Conservation (phyloP, 2,888 invertebrate species). For the Dryococelus australis region DNA sequence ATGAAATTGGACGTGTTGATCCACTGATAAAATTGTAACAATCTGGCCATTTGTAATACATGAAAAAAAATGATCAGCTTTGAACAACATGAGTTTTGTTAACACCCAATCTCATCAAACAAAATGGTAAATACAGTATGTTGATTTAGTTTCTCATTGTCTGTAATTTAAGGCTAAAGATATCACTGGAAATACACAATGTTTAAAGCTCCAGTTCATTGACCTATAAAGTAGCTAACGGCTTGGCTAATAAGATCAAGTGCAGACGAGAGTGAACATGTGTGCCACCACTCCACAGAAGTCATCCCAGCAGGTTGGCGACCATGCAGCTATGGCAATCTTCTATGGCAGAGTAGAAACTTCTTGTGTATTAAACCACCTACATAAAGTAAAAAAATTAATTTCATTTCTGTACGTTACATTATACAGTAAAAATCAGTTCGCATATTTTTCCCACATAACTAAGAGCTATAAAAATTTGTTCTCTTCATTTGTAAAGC, state of each 20-base stretch:
- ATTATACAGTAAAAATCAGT: too few relatives aligned
- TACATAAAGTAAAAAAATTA: neutral
- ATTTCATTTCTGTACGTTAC: too few relatives aligned
- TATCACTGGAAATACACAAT: neutral
- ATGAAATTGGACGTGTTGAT: neutral
- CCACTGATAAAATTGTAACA: neutral
- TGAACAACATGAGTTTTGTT: neutral
- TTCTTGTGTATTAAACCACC: neutral
- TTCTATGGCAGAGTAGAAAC: neutral
- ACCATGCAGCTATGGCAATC: neutral
- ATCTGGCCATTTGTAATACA: neutral
- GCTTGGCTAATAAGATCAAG: neutral
- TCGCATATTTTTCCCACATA: too few relatives aligned
- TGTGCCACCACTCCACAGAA: neutral
- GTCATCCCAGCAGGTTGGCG: neutral
- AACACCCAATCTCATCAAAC: neutral
- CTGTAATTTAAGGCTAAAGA: neutral
- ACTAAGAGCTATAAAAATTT: too few relatives aligned
- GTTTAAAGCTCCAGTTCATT: neutral
- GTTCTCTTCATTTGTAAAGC: too few relatives aligned
- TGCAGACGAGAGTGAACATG: neutral
- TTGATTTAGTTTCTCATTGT: neutral
- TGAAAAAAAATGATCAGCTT: neutral
- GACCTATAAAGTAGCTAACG: neutral
- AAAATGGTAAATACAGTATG: neutral